Base-by-base conservation (phyloP, 2,113 vertebrate genomes). In the Capra hircus region DNA sequence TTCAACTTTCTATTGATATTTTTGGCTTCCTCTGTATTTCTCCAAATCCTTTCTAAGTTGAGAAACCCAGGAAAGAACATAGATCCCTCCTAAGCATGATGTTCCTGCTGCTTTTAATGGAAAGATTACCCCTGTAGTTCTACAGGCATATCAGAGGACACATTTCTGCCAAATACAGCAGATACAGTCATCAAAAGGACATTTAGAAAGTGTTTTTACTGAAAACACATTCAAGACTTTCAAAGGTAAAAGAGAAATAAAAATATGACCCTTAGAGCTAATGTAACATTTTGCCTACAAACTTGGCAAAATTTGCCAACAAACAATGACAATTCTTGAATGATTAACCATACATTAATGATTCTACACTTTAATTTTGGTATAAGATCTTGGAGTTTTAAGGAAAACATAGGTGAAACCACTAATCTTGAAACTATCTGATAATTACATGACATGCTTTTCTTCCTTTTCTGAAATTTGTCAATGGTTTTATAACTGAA, bases 381-480 rank as follows among this genome's bases (percentile, higher is more conserved):
- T 50, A 89, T 33, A 36, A 78, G 12, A 59, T 67, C 50, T 92
- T 57, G 12, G 8, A 23, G 62, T 90, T 78, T 57, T 86, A 90
- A 96, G 60, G 59, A 93, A 77, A 96, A 89, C 17, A 80, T 15
- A 19, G 15, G 25, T 94, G 16, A 97, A 95, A 93, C 21, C n/a
- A 67, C 60, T 97, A 52, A 28, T 94, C 36, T 95, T 90, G 52
- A 92, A 95, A 90, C 43, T 60, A 59, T 93, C 27, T 45, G 50
- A 91, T 90, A 84, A 62, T 95, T 83, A 81, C 14, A 86, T 30
- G 53, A 28, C 28, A 92, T 83, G 64, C n/a, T 89, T 96, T 88
- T 60, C 87, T 90, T 91, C 57, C 74, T 78, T 81, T 90, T 93
- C 77, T 96, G 50, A 94, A 85, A 96, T 67, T 94, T 12, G 60